Percentiles rank a stretch among this genome's conserved stretches.
Evolutionary conservation across 2,888 invertebrate genomes (phyloP).

Genomic region (Stratiomys singularior): DNA sequence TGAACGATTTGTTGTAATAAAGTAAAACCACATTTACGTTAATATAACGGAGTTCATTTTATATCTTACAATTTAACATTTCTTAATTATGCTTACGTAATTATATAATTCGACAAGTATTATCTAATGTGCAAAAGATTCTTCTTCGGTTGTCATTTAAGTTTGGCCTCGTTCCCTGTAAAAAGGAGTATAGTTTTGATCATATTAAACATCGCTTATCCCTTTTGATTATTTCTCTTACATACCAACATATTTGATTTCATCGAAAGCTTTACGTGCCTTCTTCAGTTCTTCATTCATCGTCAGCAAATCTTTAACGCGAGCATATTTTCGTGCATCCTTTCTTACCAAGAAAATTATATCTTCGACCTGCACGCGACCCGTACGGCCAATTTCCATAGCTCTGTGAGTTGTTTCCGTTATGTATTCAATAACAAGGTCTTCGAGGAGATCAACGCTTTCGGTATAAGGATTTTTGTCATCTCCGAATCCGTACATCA

Average conservation of each 20-base stretch:
- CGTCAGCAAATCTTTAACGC: conserved; percentile 94
- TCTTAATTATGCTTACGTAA: neutral
- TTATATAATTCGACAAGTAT: neutral
- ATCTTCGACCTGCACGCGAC: conserved; percentile 97
- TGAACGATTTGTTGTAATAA: no score
- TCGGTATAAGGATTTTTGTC: conserved; percentile 99
- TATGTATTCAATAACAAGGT: conserved; percentile 96
- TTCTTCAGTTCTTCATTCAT: conserved; percentile 99
- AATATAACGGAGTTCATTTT: conserved; percentile 27
- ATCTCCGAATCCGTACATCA: conserved; percentile 99
- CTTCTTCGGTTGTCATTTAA: conserved; percentile 59
- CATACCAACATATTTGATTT: conserved; percentile 94
- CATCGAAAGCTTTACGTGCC: conserved; percentile 99
- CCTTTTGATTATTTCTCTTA: conserved; percentile 6
- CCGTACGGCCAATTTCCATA: conserved; percentile 97
- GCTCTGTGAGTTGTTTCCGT: conserved; percentile 93
- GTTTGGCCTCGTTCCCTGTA: conserved; percentile 62
- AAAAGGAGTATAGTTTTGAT: conserved; percentile 6
- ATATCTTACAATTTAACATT: neutral
- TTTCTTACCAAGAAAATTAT: conserved; percentile 96
- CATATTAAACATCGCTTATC: neutral
- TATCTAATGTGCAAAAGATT: conserved; percentile 28
- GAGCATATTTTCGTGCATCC: conserved; percentile 95
- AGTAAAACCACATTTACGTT: no score
- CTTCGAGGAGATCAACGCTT: conserved; percentile 96